Conservation (phyloP, 2,888 invertebrate genomes). For the Xylophagus ater region DNA sequence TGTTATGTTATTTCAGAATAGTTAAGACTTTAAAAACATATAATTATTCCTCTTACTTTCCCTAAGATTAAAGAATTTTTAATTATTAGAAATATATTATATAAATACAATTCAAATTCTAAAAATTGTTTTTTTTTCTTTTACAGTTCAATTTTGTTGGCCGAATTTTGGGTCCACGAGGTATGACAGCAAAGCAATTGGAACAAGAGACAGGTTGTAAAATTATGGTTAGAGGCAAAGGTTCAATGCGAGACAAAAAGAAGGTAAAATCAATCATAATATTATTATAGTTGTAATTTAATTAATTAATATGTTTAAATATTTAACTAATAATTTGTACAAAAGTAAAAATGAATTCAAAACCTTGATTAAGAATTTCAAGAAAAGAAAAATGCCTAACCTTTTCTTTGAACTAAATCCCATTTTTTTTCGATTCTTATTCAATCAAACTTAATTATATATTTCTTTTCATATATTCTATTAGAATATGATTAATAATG, state of each 20-base stretch:
- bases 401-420: background rate
- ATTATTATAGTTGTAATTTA: background rate
- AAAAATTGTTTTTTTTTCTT: conserved; percentile 35
- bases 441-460: background rate
- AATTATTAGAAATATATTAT: conserved; percentile 11
- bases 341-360: background rate
- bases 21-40: too few relatives aligned
- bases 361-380: background rate
- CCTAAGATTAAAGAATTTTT: too few relatives aligned
- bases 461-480: too few relatives aligned
- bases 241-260: conserved; percentile 98
- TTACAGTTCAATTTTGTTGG: conserved; percentile 99
- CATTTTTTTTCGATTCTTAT: background rate
- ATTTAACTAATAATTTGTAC: background rate
- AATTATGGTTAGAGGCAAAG: conserved; percentile 99
- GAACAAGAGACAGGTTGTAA: conserved; percentile 99
- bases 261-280: conserved; percentile 70
- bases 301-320: background rate
- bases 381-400: background rate
- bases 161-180: conserved; percentile 96
- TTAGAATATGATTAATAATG: too few relatives aligned
- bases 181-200: conserved; percentile 99
- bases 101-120: too few relatives aligned
- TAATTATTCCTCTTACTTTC: too few relatives aligned
- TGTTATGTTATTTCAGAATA: too few relatives aligned